Base-by-base conservation (phyloP, 1,140 invertebrate genomes). In the Drosophila ohnishii region DNA sequence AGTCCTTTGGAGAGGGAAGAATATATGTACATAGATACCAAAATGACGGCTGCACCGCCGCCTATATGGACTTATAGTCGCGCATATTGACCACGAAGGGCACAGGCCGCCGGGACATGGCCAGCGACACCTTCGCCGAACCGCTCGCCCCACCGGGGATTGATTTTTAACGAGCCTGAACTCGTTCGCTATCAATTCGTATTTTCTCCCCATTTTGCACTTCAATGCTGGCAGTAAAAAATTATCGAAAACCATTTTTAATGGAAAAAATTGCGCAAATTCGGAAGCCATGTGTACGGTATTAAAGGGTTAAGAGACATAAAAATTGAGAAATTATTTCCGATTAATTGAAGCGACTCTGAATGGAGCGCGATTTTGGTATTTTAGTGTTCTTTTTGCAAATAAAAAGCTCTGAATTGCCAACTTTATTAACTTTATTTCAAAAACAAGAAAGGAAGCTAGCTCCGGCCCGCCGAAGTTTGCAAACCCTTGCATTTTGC, bases 81-180 rank as follows among this genome's bases (percentile, higher is more conserved):
- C 77, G 63, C 84, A 83, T 87, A 83, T 88, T 88, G 84, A 88
- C 84, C 84, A 53, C 69, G 67, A 63, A 60, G 66, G n/a, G 45
- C 10, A 53, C 13, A 9, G 59, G 51, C 51, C 30, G 28, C 11
- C 5, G 53, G 47, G 62, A 57, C 69, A 72, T 53, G 74, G 80
- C 64, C 35, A 48, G 64, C 83, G 74, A 85, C 85, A 87, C 84
- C 85, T 87, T 85, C 57, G 74, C 76, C 39, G 48, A 30, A 44
- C 70, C 32, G n/a, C 53, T 57, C 78, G 58, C 66, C 70, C 67
- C 77, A 64, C 66, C 75, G 63, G 84, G 85, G 84, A 88, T 88
- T 88, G 84, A 88, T 88, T 88, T 88, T 88, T 88, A 88, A 88
- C 84, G 84, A 88, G 85, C 85, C 72, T 73, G 58, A 64, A 72